Evolutionary conservation across 2,888 invertebrate genomes (phyloP).

Genomic region (Heliconius ethilla): DNA sequence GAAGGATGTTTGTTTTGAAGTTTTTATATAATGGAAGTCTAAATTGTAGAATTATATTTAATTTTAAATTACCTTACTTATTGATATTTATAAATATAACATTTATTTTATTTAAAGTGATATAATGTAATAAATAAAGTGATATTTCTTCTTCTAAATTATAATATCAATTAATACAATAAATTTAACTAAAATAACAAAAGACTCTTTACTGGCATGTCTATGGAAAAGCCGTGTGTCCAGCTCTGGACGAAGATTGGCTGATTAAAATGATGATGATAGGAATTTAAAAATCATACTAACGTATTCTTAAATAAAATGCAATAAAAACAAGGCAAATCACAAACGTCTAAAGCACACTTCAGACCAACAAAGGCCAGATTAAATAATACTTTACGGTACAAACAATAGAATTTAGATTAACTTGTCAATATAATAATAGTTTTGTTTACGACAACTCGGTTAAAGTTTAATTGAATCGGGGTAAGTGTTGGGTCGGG

Average conservation of each 20-base stretch:
- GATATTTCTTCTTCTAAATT: too few species aligned
- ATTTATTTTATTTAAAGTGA: too few species aligned
- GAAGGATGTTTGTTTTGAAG: constrained; percentile 11
- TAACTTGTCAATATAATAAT: constrained; percentile 48
- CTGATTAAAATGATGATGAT: too few species aligned
- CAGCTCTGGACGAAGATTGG: too few species aligned
- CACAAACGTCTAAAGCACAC: neutral
- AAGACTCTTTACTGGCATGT: too few species aligned
- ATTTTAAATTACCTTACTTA: neutral
- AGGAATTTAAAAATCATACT: neutral
- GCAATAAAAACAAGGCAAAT: neutral
- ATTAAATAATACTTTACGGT: constrained; percentile 43
- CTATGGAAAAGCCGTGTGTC: too few species aligned
- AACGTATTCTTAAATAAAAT: neutral
- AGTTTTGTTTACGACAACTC: constrained; percentile 72
- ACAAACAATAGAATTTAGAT: constrained; percentile 55
- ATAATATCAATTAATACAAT: too few species aligned
- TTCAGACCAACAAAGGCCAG: constrained; percentile 16
- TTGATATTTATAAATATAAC: neutral
- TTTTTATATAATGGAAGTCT: neutral
- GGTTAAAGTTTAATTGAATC: constrained; percentile 80
- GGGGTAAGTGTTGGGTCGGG: constrained; percentile 54
- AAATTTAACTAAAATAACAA: too few species aligned
- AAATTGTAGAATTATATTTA: neutral
- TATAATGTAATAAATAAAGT: too few species aligned